These are phyloP conservation scores for Petrocephalus schoutedeni DNA, from an alignment of 2,797 vertebrate genomes.

Conservation along the genomic window DNA sequence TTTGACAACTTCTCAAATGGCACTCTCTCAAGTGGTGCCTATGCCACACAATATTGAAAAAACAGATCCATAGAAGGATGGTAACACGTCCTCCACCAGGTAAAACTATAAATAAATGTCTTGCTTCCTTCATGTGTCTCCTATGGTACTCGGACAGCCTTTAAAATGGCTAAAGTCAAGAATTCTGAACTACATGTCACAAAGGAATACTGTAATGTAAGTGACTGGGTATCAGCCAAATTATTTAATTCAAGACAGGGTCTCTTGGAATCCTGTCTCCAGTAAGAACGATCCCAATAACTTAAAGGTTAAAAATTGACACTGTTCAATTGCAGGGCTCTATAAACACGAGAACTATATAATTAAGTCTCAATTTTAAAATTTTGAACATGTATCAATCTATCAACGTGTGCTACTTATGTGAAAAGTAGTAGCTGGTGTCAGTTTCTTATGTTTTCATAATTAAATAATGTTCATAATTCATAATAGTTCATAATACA, in stretches of 20 bases:
- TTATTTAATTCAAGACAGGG: not conserved
- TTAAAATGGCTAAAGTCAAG: not conserved
- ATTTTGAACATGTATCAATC: not conserved
- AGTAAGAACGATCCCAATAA: not conserved
- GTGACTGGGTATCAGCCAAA: not conserved
- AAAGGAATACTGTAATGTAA: not conserved
- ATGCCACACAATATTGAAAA: not conserved
- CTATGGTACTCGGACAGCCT: not conserved
- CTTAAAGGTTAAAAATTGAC: not conserved
- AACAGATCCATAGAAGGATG: not conserved
- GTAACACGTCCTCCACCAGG: not conserved
- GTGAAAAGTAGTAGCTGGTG: not conserved
- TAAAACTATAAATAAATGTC: conserved; percentile 4
- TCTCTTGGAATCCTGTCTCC: not conserved
- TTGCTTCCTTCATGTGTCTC: not conserved
- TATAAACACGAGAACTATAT: not conserved
- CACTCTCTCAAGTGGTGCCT: not conserved
- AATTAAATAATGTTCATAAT: not conserved
- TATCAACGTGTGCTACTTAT: not conserved
- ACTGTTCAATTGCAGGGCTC: not conserved
- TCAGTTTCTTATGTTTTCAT: not conserved
- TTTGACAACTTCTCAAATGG: not conserved
- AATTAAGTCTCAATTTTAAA: not conserved
- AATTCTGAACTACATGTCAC: not conserved
- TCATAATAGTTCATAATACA: not conserved